Evolutionary conservation across 2,888 invertebrate genomes (phyloP).

Genomic region (Leptinotarsa rubiginosa): DNA sequence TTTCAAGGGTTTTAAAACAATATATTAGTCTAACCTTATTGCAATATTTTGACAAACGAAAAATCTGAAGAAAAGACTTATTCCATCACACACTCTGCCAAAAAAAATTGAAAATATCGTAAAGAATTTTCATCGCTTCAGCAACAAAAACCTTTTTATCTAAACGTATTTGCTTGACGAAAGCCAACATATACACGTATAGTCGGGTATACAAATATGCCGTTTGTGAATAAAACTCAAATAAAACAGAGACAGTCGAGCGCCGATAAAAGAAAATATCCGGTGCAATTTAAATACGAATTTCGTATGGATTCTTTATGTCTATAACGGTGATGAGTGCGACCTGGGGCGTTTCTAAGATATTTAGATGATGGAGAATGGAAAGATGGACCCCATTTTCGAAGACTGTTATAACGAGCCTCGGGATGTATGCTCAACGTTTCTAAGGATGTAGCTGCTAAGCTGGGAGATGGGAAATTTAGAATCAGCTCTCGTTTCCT

Average conservation of each 20-base stretch:
- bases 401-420: conserved; percentile 39
- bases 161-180: conserved; percentile 31
- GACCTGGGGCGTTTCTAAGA: conserved; percentile 32
- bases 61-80: too few relatives aligned
- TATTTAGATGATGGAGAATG: conserved; percentile 39
- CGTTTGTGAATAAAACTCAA: conserved; percentile 44
- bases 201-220: conserved; percentile 42
- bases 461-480: conserved; percentile 24
- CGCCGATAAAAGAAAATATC: conserved; percentile 43
- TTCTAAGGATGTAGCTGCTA: conserved; percentile 38
- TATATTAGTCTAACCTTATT: too few relatives aligned
- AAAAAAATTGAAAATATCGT: conserved; percentile 36
- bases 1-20: too few relatives aligned
- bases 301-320: conserved; percentile 37
- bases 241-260: conserved; percentile 42
- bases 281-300: conserved; percentile 44
- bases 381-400: conserved; percentile 36
- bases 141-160: conserved; percentile 38
- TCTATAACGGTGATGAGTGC: conserved; percentile 22
- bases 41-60: too few relatives aligned
- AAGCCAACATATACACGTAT: conserved; percentile 31
- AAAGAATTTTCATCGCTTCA: conserved; percentile 29
- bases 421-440: conserved; percentile 40
- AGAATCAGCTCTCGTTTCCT: not conserved
- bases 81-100: not conserved